Evolutionary conservation across 2,888 invertebrate species (phyloP), one percentile per base, ranked within the genome.

Genomic region (Cephus sareptanus): DNA sequence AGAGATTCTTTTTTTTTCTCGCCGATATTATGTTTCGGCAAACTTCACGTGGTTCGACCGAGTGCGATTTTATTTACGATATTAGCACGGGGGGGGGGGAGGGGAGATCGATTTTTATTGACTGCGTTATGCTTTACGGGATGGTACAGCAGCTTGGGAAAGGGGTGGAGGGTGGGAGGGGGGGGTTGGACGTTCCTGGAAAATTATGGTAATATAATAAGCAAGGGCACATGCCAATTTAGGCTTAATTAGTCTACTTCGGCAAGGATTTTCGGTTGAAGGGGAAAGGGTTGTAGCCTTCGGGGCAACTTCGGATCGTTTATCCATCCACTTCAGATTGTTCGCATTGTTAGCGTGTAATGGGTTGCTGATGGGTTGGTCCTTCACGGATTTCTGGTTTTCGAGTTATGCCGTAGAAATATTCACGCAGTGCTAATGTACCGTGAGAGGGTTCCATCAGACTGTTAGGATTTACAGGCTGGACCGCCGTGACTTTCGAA

Each of bases 261-360:
- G 76, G 70, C 56, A 75, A 73, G 73, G 76, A 75, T 77, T 77
- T 75, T 71, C 40, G 75, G 56, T 30, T 56, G 74, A 75, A 56
- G 37, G 74, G 37, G 74, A 34, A 73, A 76, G 76, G 76, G 78
- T 71, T 75, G 3, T 11, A 76, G 78, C 56, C 78, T 75, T 75
- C 71, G 75, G 78, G 78, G 78, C 78, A 78, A 77, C 74, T 75
- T 75, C 70, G 37, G 34, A 34, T 34, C 31, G 56, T n/a, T 70
- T 73, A 75, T 76, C 71, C 75, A 78, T 78, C 78, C 78, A 78
- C 78, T 78, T 76, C 78, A 78, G 78, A 78, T 78, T 78, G 78
- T 78, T 78, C 78, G 78, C 78, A 78, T 78, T 78, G 78, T 78
- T 78, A 78, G 78, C 76, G 75, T 78, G 75, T 78, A 75, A 78